These are phyloP conservation scores for Sarcophaga variegata DNA, from an alignment of 2,888 invertebrate species.

Conservation along the genomic window DNA sequence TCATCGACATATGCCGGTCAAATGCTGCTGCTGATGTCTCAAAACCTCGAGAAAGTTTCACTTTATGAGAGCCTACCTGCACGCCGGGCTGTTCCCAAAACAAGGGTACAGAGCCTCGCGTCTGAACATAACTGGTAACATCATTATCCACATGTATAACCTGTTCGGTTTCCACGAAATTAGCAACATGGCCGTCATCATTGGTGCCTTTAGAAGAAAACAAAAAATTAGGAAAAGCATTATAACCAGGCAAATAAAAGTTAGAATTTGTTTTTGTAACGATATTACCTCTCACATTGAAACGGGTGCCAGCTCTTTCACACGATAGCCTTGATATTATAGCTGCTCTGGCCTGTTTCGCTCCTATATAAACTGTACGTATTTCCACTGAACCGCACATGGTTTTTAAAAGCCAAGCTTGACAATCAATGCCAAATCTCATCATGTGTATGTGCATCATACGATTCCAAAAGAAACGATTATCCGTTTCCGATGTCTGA, in stretches of 20 bases:
- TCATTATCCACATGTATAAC: slow-evolving; percentile 95
- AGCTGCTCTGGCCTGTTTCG: slow-evolving; percentile 96
- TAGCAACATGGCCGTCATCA: slow-evolving; percentile 99
- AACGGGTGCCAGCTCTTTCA: slow-evolving; percentile 98
- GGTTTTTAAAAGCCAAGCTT: slow-evolving; percentile 94
- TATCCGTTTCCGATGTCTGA: slow-evolving; percentile 92
- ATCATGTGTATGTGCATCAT: slow-evolving; percentile 96
- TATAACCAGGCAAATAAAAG: neutral
- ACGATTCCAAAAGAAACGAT: slow-evolving; percentile 99
- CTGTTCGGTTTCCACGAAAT: slow-evolving; percentile 99
- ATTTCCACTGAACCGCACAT: slow-evolving; percentile 99
- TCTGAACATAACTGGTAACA: slow-evolving; percentile 94
- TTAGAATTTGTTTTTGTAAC: neutral
- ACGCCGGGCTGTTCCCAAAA: slow-evolving; percentile 99
- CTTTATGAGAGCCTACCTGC: slow-evolving; percentile 99
- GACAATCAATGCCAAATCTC: slow-evolving; percentile 94
- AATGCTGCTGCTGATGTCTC: slow-evolving; percentile 97
- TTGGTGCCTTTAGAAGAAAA: slow-evolving; percentile 87
- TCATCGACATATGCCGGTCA: slow-evolving; percentile 92
- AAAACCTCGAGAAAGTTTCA: slow-evolving; percentile 96
- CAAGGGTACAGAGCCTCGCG: slow-evolving; percentile 97
- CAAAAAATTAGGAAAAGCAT: neutral
- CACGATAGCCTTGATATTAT: slow-evolving; percentile 97
- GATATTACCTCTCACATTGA: slow-evolving; percentile 91
- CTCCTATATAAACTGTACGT: slow-evolving; percentile 98